Percentiles rank a stretch among this genome's conserved stretches.
phyloP scores from a whole-genome alignment of 2,113 vertebrate species.

The Gnathonemus echidnorhynchus region DNA sequence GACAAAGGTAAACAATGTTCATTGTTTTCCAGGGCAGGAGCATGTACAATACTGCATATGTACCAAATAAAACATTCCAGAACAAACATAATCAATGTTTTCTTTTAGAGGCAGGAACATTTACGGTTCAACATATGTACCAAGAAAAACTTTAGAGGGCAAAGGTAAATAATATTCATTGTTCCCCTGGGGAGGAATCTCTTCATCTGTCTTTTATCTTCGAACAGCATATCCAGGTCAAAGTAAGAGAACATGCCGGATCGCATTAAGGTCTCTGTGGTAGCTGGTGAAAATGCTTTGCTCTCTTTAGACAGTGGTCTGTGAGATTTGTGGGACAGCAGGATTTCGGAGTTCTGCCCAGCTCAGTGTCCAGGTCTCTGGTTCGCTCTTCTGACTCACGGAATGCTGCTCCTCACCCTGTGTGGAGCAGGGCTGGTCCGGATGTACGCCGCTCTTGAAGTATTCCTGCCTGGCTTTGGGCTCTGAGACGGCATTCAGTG shows the following conservation, averaged over 20 bases:
- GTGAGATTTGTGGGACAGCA: background rate
- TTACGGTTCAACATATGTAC: background rate
- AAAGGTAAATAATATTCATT: background rate
- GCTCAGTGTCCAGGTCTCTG: background rate
- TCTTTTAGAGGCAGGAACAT: background rate
- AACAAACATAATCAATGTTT: background rate
- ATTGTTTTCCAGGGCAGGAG: background rate
- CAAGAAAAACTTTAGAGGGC: background rate
- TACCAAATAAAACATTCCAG: background rate
- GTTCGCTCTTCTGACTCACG: background rate
- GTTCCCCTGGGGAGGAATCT: background rate
- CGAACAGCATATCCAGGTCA: background rate
- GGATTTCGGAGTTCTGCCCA: background rate
- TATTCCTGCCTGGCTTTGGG: background rate
- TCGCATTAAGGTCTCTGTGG: background rate
- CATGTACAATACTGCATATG: background rate
- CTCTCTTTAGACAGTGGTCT: background rate
- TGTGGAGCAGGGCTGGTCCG: background rate
- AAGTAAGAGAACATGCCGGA: background rate
- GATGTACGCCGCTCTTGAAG: background rate
- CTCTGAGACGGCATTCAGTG: background rate
- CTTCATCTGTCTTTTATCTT: background rate
- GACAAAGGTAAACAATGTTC: background rate
- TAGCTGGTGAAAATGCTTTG: background rate
- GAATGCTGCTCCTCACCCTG: background rate